Evolutionary conservation across 64 coral and sea anemone genomes (phyloP).

Genomic region (Pocillopora verrucosa): DNA sequence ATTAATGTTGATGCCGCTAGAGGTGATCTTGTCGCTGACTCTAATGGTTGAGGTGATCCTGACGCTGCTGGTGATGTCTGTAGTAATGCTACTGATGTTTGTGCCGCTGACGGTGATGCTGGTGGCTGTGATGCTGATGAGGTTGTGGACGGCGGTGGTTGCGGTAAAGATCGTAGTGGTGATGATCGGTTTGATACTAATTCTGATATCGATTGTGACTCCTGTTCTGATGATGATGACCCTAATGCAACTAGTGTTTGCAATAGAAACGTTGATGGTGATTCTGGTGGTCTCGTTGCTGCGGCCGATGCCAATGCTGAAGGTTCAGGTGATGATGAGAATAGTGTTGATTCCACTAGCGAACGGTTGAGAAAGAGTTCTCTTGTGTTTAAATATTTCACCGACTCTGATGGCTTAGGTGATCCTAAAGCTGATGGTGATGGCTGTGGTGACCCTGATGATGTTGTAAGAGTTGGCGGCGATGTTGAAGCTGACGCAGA

Average conservation of each 20-base stretch:
- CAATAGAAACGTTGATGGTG: too few species aligned
- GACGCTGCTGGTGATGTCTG: not conserved
- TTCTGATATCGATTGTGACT: not conserved
- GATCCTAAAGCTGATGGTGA: not conserved
- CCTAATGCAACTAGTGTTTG: too few species aligned
- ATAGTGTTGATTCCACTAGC: not conserved
- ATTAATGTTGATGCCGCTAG: too few species aligned
- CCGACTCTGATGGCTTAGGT: not conserved
- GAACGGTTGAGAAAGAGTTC: not conserved
- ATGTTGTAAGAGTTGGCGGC: not conserved
- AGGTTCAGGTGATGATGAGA: too few species aligned
- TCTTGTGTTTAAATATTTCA: too few species aligned
- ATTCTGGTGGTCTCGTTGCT: too few species aligned
- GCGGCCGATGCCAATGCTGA: too few species aligned
- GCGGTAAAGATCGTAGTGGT: not conserved
- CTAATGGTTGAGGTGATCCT: not conserved
- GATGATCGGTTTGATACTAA: not conserved
- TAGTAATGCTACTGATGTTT: not conserved
- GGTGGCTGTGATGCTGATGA: not conserved
- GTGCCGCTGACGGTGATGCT: not conserved
- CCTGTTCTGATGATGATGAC: not conserved
- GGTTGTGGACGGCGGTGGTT: not conserved
- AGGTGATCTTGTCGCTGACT: not conserved
- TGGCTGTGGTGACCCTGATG: too few species aligned
- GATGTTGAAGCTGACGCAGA: not conserved